Base-by-base conservation (phyloP, 2,888 invertebrate genomes). In the Rhodophaea formosa region DNA sequence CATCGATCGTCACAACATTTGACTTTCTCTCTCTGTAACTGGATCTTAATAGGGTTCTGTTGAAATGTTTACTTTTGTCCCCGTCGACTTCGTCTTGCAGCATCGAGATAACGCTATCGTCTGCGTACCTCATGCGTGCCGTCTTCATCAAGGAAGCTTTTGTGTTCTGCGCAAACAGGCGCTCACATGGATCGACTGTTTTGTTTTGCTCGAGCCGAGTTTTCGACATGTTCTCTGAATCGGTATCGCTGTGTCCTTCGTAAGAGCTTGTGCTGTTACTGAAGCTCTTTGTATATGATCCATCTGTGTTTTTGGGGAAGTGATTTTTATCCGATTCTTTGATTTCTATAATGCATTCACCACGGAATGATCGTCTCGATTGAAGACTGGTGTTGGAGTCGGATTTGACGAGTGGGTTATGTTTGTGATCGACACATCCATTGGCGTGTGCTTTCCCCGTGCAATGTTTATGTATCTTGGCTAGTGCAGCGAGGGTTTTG, bases 401-500 rank as follows among this genome's bases (percentile, higher is more conserved):
- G 1, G 89, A 89, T 75, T 88, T 92, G 12, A 83, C 79, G 12
- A 92, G 80, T 53, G 83, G 80, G 67, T 87, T 82, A 58, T 86
- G 84, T 66, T 86, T 84, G 54, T 91, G 85, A 67, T 94, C 93
- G 3, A 85, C 82, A 69, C 94, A 94, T 53, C 96, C 96, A 67
- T 94, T 93, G 10, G 95, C 96, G 76, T 96, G 96, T 0, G 95
- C 93, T 72, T 94, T 94, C 32, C 96, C 96, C 35, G 94, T 95
- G 79, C 96, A 96, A 56, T 94, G 94, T 70, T 93, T 93, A 78
- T 96, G 96, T 60, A 93, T 92, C 73, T 93, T 92, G 67, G 92
- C 91, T 62, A 92, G 80, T 54, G 92, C 91, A 59, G 91, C 91
- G 60, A 91, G 86, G 16, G 86, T 92, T 68, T 92, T 92, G 57